Evolutionary conservation across 2,888 invertebrate genomes (phyloP).

Genomic region (Drosophila subsilvestris): DNA sequence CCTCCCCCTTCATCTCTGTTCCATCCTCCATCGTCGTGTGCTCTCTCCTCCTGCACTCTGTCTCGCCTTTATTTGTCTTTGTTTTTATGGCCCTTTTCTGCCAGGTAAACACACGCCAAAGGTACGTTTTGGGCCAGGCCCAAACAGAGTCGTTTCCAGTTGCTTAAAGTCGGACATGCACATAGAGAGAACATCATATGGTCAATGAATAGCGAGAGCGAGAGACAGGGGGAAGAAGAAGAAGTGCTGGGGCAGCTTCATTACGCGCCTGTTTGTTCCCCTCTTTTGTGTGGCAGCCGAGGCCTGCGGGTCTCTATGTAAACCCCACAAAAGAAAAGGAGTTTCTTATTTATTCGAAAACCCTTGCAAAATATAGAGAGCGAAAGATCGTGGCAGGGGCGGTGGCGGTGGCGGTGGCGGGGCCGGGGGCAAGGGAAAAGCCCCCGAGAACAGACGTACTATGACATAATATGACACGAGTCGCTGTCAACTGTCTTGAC

Average conservation of each 20-base stretch:
- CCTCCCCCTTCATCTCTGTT: neutral
- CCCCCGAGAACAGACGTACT: constrained; percentile 7
- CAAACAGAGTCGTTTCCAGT: constrained; percentile 13
- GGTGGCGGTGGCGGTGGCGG: no score
- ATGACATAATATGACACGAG: constrained; percentile 65
- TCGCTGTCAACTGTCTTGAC: constrained; percentile 35
- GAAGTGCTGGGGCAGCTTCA: constrained; percentile 31
- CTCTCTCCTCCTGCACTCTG: constrained; percentile 18
- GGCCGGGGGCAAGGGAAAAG: no score
- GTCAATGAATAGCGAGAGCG: constrained; percentile 9
- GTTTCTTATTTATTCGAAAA: neutral
- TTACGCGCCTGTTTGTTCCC: constrained; percentile 46
- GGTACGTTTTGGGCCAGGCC: constrained; percentile 7
- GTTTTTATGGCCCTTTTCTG: constrained; percentile 75
- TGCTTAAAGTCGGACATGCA: constrained; percentile 25
- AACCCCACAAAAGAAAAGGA: neutral
- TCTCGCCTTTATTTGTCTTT: constrained; percentile 69
- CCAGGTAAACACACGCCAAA: constrained; percentile 66
- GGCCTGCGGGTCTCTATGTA: neutral
- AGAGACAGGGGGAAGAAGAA: neutral
- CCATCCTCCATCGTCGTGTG: no score
- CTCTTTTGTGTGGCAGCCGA: constrained; percentile 10
- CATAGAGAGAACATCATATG: constrained; percentile 35
- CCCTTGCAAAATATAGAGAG: neutral
- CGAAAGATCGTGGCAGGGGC: no score